These are phyloP conservation scores for Rhingia rostrata DNA, from an alignment of 2,888 invertebrate species.

Conservation along the genomic window DNA sequence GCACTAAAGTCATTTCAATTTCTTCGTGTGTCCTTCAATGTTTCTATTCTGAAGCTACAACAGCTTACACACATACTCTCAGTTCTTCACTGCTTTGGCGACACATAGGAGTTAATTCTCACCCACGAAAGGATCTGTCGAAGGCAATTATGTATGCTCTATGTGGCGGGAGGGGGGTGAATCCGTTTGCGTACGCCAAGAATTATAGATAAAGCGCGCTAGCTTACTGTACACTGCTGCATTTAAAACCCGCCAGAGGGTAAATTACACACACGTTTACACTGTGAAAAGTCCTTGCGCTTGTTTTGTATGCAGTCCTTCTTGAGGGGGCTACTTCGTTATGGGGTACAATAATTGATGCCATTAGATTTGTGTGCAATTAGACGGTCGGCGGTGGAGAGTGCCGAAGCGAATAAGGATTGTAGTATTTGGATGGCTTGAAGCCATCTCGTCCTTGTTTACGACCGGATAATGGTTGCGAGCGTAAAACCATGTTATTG, in stretches of 20 bases:
- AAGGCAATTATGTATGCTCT: constrained; percentile 12
- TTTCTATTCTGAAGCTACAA: constrained; percentile 9
- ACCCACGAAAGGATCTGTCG: constrained; percentile 27
- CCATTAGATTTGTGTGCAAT: constrained; percentile 62
- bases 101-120: not conserved
- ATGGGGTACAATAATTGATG: constrained; percentile 68
- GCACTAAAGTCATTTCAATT: constrained; percentile 45
- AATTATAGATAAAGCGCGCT: constrained; percentile 40
- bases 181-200: constrained; percentile 38
- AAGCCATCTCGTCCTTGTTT: constrained; percentile 63
- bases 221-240: constrained; percentile 56
- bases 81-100: not conserved
- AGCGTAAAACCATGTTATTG: constrained; percentile 68
- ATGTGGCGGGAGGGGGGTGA: not conserved
- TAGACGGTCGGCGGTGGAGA: constrained; percentile 17
- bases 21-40: constrained; percentile 22
- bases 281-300: constrained; percentile 1
- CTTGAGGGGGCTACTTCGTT: constrained; percentile 52
- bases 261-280: constrained; percentile 22
- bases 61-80: not conserved
- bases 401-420: constrained; percentile 14
- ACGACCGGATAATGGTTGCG: constrained; percentile 57
- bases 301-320: constrained; percentile 10
- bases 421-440: constrained; percentile 38
- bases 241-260: constrained; percentile 54